phyloP scores from a whole-genome alignment of 2,797 vertebrate genomes.

The Dermochelys coriacea region DNA sequence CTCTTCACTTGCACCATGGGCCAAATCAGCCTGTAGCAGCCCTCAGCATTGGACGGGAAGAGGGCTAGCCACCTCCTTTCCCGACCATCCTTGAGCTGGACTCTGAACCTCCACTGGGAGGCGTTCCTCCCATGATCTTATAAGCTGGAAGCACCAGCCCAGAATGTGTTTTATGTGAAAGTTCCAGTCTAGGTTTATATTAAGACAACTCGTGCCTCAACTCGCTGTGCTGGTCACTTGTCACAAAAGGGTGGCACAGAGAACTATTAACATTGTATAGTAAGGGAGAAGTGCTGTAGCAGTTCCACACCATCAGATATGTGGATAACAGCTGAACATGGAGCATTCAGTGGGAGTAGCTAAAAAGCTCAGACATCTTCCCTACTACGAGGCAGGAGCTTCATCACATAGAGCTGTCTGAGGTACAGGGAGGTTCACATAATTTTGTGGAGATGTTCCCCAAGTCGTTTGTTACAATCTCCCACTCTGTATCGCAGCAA shows the following conservation, averaged over 20 bases:
- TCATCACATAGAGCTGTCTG: background rate
- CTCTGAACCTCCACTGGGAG: background rate
- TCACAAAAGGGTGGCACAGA: too few relatives aligned
- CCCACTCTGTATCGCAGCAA: background rate
- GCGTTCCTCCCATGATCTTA: background rate
- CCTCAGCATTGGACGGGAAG: background rate
- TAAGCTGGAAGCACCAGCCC: background rate
- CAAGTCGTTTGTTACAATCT: background rate
- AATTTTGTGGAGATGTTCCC: background rate
- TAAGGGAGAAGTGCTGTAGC: background rate
- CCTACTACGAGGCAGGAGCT: background rate
- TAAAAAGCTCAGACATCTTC: background rate
- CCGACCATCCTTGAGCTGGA: background rate
- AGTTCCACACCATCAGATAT: background rate
- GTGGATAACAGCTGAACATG: background rate
- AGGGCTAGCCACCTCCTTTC: background rate
- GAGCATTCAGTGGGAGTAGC: background rate
- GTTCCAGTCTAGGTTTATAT: background rate
- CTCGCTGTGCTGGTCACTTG: background rate
- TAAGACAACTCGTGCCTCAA: background rate
- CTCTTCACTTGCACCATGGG: background rate
- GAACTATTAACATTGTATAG: background rate
- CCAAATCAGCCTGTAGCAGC: background rate
- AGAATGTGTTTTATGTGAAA: background rate
- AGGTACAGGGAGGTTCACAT: rapidly evolving